Base-by-base conservation (phyloP, 1,140 invertebrate genomes). In the Hypsibius dujardini region DNA sequence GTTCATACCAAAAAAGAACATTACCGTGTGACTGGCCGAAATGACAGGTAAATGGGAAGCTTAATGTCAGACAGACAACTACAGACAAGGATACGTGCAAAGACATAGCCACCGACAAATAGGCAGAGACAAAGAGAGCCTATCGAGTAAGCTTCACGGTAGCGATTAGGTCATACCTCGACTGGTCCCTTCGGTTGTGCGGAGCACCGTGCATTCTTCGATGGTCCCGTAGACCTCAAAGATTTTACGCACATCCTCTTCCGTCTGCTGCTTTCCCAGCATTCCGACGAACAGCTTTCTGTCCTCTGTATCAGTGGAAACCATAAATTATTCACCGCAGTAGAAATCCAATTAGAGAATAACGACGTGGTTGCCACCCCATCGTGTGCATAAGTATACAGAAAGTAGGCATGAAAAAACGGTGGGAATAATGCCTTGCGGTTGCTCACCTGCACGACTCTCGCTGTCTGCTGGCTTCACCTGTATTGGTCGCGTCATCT, bases 401-500 rank as follows among this genome's bases (percentile, higher is more conserved):
- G n/a, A n/a, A n/a, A n/a, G n/a, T n/a, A n/a, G n/a, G n/a, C n/a
- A n/a, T n/a, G n/a, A 50, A 12, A 45, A 62, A 40, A 46, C 14
- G 46, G 45, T 40, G 15, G 45, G 71, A 47, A 70, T 70, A 46
- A 70, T 70, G 45, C 59, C 67, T 15, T 69, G 56, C 14, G 46
- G 56, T 71, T 46, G 86, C 88, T 89, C 81, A 94, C 94, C 92
- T 82, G 95, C 96, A 84, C 93, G 87, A 80, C 97, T 98, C 83
- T 98, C 95, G 79, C 91, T 96, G 81, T 98, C 95, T 75, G 95
- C 95, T 70, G 95, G 95, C 80, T 98, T 98, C 92, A 98, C 97
- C 82, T 98, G 95, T 76, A 98, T 95, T 45, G 95, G 94, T 84
- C 97, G 92, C 80, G 97, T 92, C 93, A 98, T 98, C 93, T 97